These are phyloP conservation scores for Tipula confusa DNA, from an alignment of 2,888 invertebrate genomes.

Conservation along the genomic window DNA sequence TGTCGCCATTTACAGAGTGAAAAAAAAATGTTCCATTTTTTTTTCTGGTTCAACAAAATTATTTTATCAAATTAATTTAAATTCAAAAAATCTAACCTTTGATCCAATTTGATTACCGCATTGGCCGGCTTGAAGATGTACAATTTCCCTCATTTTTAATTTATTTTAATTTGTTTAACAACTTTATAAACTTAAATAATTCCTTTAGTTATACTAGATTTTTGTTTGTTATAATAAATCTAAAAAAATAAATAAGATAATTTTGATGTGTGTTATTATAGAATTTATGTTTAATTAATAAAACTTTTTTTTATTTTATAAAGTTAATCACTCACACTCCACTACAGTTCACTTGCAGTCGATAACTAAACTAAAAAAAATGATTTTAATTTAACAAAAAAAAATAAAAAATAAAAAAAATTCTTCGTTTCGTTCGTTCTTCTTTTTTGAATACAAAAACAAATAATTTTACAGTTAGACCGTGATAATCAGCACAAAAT, in stretches of 20 bases:
- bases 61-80: neutral
- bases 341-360: slow-evolving; percentile 20
- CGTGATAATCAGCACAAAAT: neutral
- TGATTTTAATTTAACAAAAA: neutral
- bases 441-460: neutral
- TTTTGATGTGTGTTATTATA: neutral
- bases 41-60: neutral
- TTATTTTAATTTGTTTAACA: slow-evolving; percentile 50
- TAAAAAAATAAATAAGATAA: neutral
- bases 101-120: slow-evolving; percentile 92
- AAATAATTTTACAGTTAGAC: neutral
- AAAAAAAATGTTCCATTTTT: neutral
- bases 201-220: neutral
- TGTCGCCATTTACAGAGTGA: neutral
- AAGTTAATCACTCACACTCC: neutral
- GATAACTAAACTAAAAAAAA: neutral
- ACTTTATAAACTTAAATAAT: slow-evolving; percentile 25
- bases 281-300: neutral
- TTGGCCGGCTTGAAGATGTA: slow-evolving; percentile 85
- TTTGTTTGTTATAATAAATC: neutral
- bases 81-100: slow-evolving; percentile 60
- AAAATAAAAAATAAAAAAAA: too few species aligned
- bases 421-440: neutral
- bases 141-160: slow-evolving; percentile 79
- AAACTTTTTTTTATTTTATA: neutral